A percentile compares a stretch with the other conserved stretches of the same genome.
Evolutionary conservation across 2,797 vertebrate species (phyloP).

Genomic region (Sebastiscus tertius): DNA sequence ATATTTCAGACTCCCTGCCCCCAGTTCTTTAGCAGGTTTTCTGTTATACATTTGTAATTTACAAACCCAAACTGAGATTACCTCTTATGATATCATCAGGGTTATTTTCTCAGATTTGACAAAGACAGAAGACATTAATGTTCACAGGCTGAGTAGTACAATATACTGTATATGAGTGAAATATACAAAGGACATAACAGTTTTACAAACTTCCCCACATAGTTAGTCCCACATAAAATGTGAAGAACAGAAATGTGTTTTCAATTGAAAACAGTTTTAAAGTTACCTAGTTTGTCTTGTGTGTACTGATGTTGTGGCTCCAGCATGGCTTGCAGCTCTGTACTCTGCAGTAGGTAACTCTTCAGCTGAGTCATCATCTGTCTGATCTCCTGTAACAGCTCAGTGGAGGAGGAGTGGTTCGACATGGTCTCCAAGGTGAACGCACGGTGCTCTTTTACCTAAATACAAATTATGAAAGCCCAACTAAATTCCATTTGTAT

Average conservation of each 20-base stretch:
- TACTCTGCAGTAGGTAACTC: slow-evolving; percentile 96
- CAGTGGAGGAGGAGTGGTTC: slow-evolving; percentile 91
- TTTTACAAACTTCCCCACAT: neutral
- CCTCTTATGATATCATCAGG: neutral
- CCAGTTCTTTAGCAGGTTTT: neutral
- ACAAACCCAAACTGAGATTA: neutral
- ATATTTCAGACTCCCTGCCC: neutral
- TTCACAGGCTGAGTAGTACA: neutral
- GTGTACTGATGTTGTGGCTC: slow-evolving; percentile 82
- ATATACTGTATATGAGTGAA: neutral
- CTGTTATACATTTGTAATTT: neutral
- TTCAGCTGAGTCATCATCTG: slow-evolving; percentile 99
- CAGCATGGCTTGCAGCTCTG: slow-evolving; percentile 88
- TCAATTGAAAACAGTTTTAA: neutral
- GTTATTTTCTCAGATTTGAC: neutral
- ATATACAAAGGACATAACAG: neutral
- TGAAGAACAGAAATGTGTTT: neutral
- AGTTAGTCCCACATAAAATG: neutral
- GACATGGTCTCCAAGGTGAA: slow-evolving; percentile 95
- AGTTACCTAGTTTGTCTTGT: slow-evolving; percentile 90
- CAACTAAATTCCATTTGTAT: neutral
- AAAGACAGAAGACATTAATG: neutral
- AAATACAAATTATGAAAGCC: neutral
- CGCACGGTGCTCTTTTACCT: slow-evolving; percentile 90
- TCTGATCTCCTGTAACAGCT: slow-evolving; percentile 96